Evolutionary conservation across 2,797 vertebrate species (phyloP), one percentile per base, ranked within the genome.

Genomic region (Halcyon smyrnensis): DNA sequence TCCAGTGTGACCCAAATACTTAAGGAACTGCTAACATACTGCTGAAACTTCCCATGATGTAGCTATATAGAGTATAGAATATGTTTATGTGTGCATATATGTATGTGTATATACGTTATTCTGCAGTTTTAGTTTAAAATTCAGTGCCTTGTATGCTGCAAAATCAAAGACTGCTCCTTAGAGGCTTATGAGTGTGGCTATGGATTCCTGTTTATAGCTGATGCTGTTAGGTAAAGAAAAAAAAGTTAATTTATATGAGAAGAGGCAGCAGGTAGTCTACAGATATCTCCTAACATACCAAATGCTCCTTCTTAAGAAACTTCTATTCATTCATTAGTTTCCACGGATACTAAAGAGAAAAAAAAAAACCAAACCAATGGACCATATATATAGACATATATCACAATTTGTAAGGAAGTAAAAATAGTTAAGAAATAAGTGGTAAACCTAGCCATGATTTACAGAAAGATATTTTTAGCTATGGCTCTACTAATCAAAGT

Each of bases 391-490:
- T 24, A 91, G 37, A 8, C 39, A 76, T 2, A 30, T 25, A 77
- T 43, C 12, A 63, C 7, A 48, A 65, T 45, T 23, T 36, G 16
- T 43, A 87, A 89, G 32, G 12, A 79, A 68, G 3, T 32, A 93
- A 71, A 77, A 27, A 45, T 6, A n/a, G 4, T 0, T 11, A 62
- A 45, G 7, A 32, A 5, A 0, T 9, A 62, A 54, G 8, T 11
- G 80, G 17, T 7, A 74, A 89, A 87, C 16, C 7, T 34, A 85
- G 20, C 5, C 34, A n/a, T 56, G 60, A 94, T 45, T 77, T 56
- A 80, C n/a, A 1, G 2, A 45, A 79, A 69, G 3, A 17, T 57
- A 76, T 76, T 89, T 89, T 92, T 73, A 89, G 19, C 27, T 28
- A 73, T 25, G 8, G 12, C 67, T 87, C 53, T 60, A 85, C 48